A percentile compares a stretch with the other conserved stretches of the same genome.
Conservation (phyloP, 2,888 invertebrate species). For the Branchellion lobata region DNA sequence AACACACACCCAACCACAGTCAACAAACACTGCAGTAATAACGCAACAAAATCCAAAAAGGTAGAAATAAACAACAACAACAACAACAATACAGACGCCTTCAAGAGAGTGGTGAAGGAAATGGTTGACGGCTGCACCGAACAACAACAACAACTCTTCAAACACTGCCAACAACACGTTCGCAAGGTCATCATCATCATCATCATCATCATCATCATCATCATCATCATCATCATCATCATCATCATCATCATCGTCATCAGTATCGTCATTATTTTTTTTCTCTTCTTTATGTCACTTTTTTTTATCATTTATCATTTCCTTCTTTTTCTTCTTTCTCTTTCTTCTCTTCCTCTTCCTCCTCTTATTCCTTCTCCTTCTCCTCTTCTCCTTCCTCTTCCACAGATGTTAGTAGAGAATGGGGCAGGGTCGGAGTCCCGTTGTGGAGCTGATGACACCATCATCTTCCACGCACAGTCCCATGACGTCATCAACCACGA, state of each 20-base stretch:
- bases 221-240: neutral
- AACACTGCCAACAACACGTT: constrained; percentile 23
- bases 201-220: neutral
- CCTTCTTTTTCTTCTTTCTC: neutral
- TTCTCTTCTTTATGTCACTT: neutral
- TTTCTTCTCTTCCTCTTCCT: too few species aligned
- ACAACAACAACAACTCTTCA: constrained; percentile 23
- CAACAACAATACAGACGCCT: neutral
- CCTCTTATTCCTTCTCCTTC: too few species aligned
- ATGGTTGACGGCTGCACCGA: neutral
- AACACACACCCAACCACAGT: too few species aligned
- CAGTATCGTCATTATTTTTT: neutral
- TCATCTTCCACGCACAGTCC: too few species aligned
- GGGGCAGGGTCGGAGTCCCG: too few species aligned
- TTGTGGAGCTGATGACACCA: too few species aligned
- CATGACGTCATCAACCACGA: neutral
- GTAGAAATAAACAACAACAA: too few species aligned
- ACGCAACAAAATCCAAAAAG: too few species aligned
- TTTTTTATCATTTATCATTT: neutral
- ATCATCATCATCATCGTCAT: neutral
- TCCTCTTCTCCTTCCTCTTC: too few species aligned
- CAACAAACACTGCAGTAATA: too few species aligned
- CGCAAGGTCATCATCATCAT: constrained; percentile 6
- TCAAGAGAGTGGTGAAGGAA: constrained; percentile 24
- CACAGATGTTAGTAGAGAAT: too few species aligned